Base-by-base conservation (phyloP, 2,888 invertebrate species). In the Athripsodes cinereus region DNA sequence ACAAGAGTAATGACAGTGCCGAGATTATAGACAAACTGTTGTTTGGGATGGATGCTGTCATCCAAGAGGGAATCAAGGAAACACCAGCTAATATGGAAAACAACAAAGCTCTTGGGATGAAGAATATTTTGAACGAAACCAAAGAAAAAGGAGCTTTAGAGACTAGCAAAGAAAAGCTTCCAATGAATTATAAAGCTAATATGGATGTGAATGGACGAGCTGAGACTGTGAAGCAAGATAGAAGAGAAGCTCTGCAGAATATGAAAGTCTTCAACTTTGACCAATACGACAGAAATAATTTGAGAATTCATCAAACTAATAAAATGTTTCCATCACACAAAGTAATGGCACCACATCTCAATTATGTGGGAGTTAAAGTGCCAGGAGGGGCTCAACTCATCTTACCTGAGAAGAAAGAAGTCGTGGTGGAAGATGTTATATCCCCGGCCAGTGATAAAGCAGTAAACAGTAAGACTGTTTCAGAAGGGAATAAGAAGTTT, bases 231-330 rank as follows among this genome's bases (percentile, higher is more conserved):
- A 49, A 46, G 47, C 18, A 22, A 5, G 60, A 60, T 13, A 26
- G 56, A 16, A 54, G 61, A 21, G 48, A 52, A 20, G 44, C 53
- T 13, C 57, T 53, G 13, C 60, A 59, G 34, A 63, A 58, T 47
- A 52, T 79, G 19, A 77, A 79, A 70, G 75, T 79, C 69, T 79
- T 79, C 65, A 79, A 79, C 65, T 79, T 79, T 55, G 79, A 79
- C 67, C 72, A 74, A n/a, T 79, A 79, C 59, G 79, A 79, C 68
- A 77, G 77, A 66, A 75, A 69, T 57, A 6, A 31, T 11, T 77
- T 76, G 68, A 65, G 73, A 46, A 66, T 69, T 58, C 69, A 66
- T 65, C 73, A 76, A 61, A 74, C 68, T 64, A 68, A 69, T 56
- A 72, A 73, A 62, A 50, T 44, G 40, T 49, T 56, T n/a, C 70